Evolutionary conservation across 92 coral and sea anemone genomes (phyloP), one percentile per base, ranked within the genome.

Genomic region (Porites cylindrica): DNA sequence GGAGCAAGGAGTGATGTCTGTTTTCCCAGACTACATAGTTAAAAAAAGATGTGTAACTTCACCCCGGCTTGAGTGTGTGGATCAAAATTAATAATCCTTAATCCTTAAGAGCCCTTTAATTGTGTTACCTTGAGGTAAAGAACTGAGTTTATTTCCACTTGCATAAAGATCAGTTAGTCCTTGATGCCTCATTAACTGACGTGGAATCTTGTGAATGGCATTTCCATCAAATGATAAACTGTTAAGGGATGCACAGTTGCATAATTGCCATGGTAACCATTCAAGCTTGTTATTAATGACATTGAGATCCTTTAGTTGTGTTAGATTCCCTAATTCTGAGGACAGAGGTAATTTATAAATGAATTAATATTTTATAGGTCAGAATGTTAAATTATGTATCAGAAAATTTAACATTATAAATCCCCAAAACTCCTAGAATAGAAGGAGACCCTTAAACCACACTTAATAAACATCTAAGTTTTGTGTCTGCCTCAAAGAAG

Each of bases 191-290:
- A 76, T 61, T 66, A 93, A 82, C 68, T 83, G 88, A 54, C 74
- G 83, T 18, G 96, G 94, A 83, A 93, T 80, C 69, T 87, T 87
- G 72, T 79, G 69, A 56, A 93, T 66, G 53, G 62, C 59, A 79
- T 93, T 93, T 6, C 94, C 86, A 64, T 90, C 96, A 70, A 93
- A 61, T 21, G 76, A 81, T 23, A 93, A 82, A 17, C 91, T 91
- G 72, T 81, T 70, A 21, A 93, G 90, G 17, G 80, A 83, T 9
- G 50, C 59, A 16, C 96, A 93, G 29, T 82, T 66, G 47, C 91
- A 90, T 58, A 91, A 80, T 65, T 93, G 90, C 83, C 91, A 85
- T 81, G 96, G 96, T 53, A 93, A 86, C 82, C 78, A 81, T 51
- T 75, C 77, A 19, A 93, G 85, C 80, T 73, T 82, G 87, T 93